Evolutionary conservation across 2,797 vertebrate species (phyloP).

Genomic region (Delichon dasypus): DNA sequence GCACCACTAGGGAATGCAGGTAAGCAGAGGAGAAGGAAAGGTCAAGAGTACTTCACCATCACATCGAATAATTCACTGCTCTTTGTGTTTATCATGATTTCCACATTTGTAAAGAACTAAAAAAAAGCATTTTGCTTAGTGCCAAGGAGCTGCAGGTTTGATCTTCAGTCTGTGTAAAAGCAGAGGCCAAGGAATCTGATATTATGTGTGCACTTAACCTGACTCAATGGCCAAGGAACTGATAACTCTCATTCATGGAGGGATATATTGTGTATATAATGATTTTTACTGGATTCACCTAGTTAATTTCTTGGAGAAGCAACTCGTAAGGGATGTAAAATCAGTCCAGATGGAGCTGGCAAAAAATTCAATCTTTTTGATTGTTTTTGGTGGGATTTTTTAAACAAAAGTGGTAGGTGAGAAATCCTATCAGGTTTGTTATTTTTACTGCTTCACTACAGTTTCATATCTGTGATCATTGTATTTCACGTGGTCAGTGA

Average conservation of each 20-base stretch:
- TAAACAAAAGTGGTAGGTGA: not conserved
- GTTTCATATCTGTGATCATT: not conserved
- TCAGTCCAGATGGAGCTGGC: not conserved
- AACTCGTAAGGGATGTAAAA: not conserved
- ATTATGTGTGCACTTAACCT: too few relatives aligned
- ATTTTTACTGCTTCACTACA: not conserved
- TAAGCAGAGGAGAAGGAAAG: constrained; percentile 1
- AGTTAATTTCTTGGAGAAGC: not conserved
- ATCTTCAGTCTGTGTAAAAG: not conserved
- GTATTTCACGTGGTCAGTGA: not conserved
- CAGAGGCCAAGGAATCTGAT: not conserved
- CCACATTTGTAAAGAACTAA: not conserved
- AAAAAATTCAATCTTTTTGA: not conserved
- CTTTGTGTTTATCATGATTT: not conserved
- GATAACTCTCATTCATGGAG: not conserved
- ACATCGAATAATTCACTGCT: not conserved
- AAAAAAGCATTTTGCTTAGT: not conserved
- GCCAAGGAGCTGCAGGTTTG: not conserved
- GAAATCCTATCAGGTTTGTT: not conserved
- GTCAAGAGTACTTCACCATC: not conserved
- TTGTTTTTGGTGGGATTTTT: not conserved
- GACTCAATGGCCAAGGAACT: not conserved
- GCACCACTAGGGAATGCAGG: not conserved
- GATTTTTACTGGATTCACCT: not conserved
- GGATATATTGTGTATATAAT: not conserved